These are phyloP conservation scores for Eunapius fragilis DNA, from an alignment of 37 sponge, comb jelly and placozoan species.

Conservation along the genomic window DNA sequence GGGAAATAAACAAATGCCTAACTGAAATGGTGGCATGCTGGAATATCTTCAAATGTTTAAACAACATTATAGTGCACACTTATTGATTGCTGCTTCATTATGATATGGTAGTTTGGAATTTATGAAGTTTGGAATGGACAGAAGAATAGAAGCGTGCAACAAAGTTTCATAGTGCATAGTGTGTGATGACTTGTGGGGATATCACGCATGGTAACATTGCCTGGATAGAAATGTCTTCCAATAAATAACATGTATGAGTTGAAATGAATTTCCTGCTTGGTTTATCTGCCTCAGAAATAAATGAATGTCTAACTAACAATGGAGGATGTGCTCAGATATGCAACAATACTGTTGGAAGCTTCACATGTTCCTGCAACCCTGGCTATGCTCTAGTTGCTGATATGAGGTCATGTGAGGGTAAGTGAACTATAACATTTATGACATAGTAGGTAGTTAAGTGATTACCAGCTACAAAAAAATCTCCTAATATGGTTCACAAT, in stretches of 20 bases:
- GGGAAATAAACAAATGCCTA: neutral
- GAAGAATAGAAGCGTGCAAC: neutral
- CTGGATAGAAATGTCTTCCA: neutral
- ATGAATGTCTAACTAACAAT: neutral
- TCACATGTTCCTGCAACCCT: constrained; percentile 13
- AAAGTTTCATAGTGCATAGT: neutral
- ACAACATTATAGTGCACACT: neutral
- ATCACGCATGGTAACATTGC: neutral
- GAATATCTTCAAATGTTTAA: neutral
- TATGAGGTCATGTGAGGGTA: constrained; percentile 3
- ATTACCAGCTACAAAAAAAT: constrained; percentile 12
- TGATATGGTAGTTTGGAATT: neutral
- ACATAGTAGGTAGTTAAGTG: neutral
- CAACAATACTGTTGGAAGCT: constrained; percentile 14
- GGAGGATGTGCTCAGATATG: constrained; percentile 2
- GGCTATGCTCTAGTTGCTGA: constrained; percentile 14
- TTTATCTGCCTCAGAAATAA: neutral
- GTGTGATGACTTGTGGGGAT: neutral
- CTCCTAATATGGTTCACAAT: constrained; percentile 16
- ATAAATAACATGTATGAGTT: neutral
- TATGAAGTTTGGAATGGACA: neutral
- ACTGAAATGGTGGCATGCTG: neutral
- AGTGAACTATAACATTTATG: constrained; percentile 6
- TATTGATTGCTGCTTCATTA: neutral
- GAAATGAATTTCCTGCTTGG: neutral